These are phyloP conservation scores for Alosa sapidissima DNA, from an alignment of 2,797 vertebrate genomes.

Conservation along the genomic window DNA sequence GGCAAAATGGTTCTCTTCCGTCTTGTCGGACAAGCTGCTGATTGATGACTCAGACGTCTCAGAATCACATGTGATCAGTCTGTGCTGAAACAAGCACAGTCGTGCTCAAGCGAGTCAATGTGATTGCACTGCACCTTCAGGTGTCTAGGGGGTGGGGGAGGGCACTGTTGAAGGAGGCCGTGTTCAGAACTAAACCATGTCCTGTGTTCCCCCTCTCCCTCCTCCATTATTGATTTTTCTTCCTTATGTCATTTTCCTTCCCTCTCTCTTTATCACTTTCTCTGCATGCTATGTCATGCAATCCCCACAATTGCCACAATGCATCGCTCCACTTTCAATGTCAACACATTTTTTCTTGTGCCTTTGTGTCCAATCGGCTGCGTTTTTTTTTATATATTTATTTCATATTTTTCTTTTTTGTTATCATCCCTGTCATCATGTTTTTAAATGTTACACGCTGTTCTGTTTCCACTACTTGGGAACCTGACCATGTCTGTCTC, in stretches of 20 bases:
- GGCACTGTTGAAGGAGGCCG: constrained; percentile 22
- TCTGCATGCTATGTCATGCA: constrained; percentile 54
- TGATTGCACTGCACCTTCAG: background rate
- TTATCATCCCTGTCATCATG: background rate
- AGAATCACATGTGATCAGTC: background rate
- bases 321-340: constrained; percentile 41
- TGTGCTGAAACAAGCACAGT: background rate
- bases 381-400: background rate
- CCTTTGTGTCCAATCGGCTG: background rate
- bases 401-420: constrained; percentile 30
- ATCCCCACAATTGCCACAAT: constrained; percentile 47
- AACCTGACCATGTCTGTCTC: background rate
- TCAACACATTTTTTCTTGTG: background rate
- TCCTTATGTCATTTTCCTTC: background rate
- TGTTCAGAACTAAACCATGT: constrained; percentile 66
- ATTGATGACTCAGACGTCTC: background rate
- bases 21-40: background rate
- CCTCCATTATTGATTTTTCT: constrained; percentile 56
- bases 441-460: background rate
- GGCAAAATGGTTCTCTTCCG: constrained; percentile 16
- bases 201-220: constrained; percentile 65
- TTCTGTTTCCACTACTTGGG: constrained; percentile 16
- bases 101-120: background rate
- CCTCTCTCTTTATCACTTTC: constrained; percentile 24
- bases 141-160: background rate